These are phyloP conservation scores for Xestia ashworthii DNA, from an alignment of 2,888 invertebrate genomes.

Conservation along the genomic window DNA sequence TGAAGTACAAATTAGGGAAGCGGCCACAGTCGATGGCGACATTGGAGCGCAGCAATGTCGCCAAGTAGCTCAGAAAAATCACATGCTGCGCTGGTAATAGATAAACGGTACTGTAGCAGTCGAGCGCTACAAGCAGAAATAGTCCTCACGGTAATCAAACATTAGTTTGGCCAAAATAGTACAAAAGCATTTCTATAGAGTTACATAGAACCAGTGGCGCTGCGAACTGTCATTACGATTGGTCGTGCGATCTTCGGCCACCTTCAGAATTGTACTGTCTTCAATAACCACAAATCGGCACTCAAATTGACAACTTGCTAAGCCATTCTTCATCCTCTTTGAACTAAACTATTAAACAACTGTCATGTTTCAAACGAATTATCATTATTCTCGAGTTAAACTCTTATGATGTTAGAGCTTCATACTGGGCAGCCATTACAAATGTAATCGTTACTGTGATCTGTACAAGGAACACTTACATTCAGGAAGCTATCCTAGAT, in stretches of 20 bases:
- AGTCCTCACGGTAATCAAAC: neutral
- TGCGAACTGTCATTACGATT: neutral
- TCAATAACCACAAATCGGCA: constrained; percentile 17
- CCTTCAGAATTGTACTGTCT: neutral
- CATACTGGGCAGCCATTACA: constrained; percentile 42
- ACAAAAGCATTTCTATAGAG: neutral
- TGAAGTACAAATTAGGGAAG: neutral
- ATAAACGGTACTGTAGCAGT: no score
- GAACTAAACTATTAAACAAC: constrained; percentile 47
- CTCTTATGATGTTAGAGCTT: constrained; percentile 38
- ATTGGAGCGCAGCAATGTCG: neutral
- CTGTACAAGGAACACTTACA: constrained; percentile 69
- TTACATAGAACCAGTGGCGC: neutral
- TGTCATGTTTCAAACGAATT: constrained; percentile 48
- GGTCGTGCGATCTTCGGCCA: no score
- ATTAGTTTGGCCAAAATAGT: neutral
- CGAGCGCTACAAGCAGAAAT: neutral
- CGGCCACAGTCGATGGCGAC: neutral
- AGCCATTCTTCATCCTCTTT: constrained; percentile 35
- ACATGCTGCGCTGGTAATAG: neutral
- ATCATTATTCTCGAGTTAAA: constrained; percentile 38
- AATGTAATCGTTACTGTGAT: constrained; percentile 48
- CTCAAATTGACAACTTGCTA: constrained; percentile 34
- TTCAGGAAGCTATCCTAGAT: constrained; percentile 78
- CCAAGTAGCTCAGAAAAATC: neutral